Base-by-base conservation (phyloP, 2,113 vertebrate species). In the Mesoclemmys tuberculata region DNA sequence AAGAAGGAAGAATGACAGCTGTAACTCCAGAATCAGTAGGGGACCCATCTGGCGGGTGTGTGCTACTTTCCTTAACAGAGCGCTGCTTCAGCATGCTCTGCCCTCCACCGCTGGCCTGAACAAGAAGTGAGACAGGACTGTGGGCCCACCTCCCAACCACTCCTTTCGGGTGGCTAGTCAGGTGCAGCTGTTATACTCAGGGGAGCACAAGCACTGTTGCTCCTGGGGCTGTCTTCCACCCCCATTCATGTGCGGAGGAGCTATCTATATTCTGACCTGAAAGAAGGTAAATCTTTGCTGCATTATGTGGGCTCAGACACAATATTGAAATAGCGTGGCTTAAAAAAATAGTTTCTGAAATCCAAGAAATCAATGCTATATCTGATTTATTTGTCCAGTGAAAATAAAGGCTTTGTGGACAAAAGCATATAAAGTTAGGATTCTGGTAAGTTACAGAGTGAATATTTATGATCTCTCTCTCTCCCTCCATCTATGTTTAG, bases 341-440 rank as follows among this genome's bases (percentile, higher is more conserved):
- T 90, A 80, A 11, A 84, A 95, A 91, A 7, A 86, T 2, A n/a
- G 58, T 44, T 83, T 94, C 58, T 86, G 56, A 92, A 91, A 93
- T 85, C 1, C 10, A 84, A 71, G 80, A 84, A 80, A 93, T 52
- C 64, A 52, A 5, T 75, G 27, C 94, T 90, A 68, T 41, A 86
- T n/a, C 16, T 41, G 58, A 82, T 88, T 26, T 10, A 14, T 83
- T 16, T 46, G 35, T 51, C 82, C 10, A 55, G 82, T 46, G 84
- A 48, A 89, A 92, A 94, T 87, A 49, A 24, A 82, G 12, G 51
- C 5, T 68, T 68, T 68, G 80, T 0, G 0, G 27, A 80, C 46
- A 80, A 6, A 4, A 29, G 27, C 44, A 41, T 27, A 46, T 89
- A 92, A 88, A 87, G 5, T 74, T 85, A 82, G n/a, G 9, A 48